Evolutionary conservation across 2,113 vertebrate genomes (phyloP), one percentile per base, ranked within the genome.

Genomic region (Tragelaphus imberbis): DNA sequence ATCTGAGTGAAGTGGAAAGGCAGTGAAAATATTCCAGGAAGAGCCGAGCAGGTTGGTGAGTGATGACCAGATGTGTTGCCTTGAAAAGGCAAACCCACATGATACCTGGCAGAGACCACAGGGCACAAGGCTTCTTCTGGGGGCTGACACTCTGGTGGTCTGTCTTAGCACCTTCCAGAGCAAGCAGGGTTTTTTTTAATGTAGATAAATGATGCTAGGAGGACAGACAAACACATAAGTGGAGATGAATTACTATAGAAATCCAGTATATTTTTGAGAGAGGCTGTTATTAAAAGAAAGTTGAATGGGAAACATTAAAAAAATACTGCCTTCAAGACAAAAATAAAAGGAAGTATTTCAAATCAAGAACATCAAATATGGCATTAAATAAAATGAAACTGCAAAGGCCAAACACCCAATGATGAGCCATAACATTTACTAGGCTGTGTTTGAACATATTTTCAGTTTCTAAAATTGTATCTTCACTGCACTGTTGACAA

Each of bases 1-100:
- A 93, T 94, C 80, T 61, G 89, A 97, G 95, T 86, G 96, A 94
- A 85, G 71, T 53, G 40, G 81, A 91, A 33, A 97, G 65, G 51
- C 61, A 79, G 87, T 56, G 40, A 55, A 59, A 59, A 59, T 19
- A 40, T 23, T 94, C 30, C 27, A 7, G 28, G 16, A 93, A 61
- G 47, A 61, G 79, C 59, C 10, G 0, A 23, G 33, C 0, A 3
- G 36, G 9, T 33, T 56, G 68, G 58, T 17, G 28, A 58, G 58
- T 15, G n/a, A 59, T 17, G 7, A 6, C 4, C 17, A 59, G 84
- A 23, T 10, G 13, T 47, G 30, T 79, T 13, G 1, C 44, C 56
- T 28, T 10, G 81, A 63, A 23, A n/a, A 79, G 68, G 51, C 3
- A 7, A 33, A 23, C 10, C 6, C 21, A 0, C 11, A 40, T 14